Evolutionary conservation across 1,140 invertebrate species (phyloP).

Genomic region (Drosophila nannoptera): DNA sequence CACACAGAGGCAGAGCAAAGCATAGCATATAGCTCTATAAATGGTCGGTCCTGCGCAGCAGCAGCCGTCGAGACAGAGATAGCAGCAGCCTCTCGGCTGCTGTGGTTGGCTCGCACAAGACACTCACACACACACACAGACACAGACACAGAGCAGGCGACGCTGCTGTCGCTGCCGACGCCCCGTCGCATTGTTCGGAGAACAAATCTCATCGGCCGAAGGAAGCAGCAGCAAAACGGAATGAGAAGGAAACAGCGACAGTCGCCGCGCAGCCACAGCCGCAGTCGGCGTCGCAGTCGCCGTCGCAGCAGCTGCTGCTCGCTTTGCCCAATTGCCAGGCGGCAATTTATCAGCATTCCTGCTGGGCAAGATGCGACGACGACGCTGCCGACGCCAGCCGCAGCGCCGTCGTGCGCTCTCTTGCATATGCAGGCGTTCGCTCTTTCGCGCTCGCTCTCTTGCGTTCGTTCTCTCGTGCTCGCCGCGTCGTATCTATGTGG

Average conservation of each 20-base stretch:
- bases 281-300: slow-evolving; percentile 16
- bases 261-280: slow-evolving; percentile 17
- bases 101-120: slow-evolving; percentile 64
- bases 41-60: slow-evolving; percentile 71
- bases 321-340: slow-evolving; percentile 63
- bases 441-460: slow-evolving; percentile 16
- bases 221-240: slow-evolving; percentile 33
- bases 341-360: slow-evolving; percentile 63
- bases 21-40: slow-evolving; percentile 19
- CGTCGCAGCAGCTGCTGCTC: slow-evolving; percentile 13
- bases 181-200: slow-evolving; percentile 10
- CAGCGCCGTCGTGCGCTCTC: slow-evolving; percentile 34
- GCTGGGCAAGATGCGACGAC: slow-evolving; percentile 40
- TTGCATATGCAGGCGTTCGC: background rate
- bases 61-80: slow-evolving; percentile 69
- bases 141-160: slow-evolving; percentile 3
- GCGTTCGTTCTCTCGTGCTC: slow-evolving; percentile 7
- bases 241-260: slow-evolving; percentile 38
- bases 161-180: slow-evolving; percentile 13
- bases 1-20: background rate
- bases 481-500: slow-evolving; percentile 54
- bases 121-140: slow-evolving; percentile 32
- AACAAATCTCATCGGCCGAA: slow-evolving; percentile 42
- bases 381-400: slow-evolving; percentile 14
- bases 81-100: slow-evolving; percentile 66